phyloP scores from a whole-genome alignment of 2,888 invertebrate species.

The Mechanitis messenoides region DNA sequence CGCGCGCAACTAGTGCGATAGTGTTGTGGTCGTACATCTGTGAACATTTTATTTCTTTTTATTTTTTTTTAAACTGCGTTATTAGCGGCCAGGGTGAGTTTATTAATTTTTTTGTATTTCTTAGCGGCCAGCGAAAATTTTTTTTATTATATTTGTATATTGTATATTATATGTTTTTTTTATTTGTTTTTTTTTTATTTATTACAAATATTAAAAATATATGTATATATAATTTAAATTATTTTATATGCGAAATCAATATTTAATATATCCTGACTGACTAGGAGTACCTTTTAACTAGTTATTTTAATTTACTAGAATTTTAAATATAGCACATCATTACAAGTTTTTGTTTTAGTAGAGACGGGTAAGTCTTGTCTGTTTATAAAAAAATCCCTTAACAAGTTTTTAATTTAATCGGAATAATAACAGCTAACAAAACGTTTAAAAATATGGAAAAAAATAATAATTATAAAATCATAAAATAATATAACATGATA shows the following conservation, averaged over 20 bases:
- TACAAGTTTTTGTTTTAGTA: not conserved
- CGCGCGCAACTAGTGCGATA: conserved; percentile 38
- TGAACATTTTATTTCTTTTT: conserved; percentile 11
- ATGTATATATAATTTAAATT: too few relatives aligned
- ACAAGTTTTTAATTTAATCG: not conserved
- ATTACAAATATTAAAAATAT: not conserved
- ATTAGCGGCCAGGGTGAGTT: conserved; percentile 17
- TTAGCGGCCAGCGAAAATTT: not conserved
- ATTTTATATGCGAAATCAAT: too few relatives aligned
- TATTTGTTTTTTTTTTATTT: not conserved
- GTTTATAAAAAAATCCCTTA: not conserved
- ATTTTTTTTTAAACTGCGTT: conserved; percentile 14
- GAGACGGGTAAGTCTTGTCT: not conserved
- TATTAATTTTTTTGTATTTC: not conserved
- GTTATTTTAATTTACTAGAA: conserved; percentile 2
- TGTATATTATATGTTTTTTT: not conserved
- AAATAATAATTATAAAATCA: too few relatives aligned
- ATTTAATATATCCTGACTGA: too few relatives aligned
- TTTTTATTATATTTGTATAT: not conserved
- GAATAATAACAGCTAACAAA: not conserved
- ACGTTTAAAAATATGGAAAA: too few relatives aligned
- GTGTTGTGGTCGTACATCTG: conserved; percentile 24
- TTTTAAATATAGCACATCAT: not conserved
- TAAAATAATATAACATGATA: too few relatives aligned
- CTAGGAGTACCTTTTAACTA: not conserved